Evolutionary conservation across 2,888 invertebrate species (phyloP), one percentile per base, ranked within the genome.

Genomic region (Thereva unica): DNA sequence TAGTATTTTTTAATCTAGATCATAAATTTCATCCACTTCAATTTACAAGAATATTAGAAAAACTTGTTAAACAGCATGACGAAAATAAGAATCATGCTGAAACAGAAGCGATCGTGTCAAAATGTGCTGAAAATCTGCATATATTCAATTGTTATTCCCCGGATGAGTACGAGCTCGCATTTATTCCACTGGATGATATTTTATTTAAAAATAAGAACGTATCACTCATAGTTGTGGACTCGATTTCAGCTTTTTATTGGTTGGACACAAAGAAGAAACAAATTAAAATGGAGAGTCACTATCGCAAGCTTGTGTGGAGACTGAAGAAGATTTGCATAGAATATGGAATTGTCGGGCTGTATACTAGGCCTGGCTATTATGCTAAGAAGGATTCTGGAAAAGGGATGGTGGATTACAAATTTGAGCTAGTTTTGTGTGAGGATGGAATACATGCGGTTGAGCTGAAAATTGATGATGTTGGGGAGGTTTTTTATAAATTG

Each of bases 181-280:
- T 72, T 64, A 73, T 68, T 38, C 64, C 44, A 57, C 42, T 84
- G 7, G 79, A 82, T 54, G 75, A 78, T 42, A 73, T 82, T 7
- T 71, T 85, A 5, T 71, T 80, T 44, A 74, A 76, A 2, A 77
- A 84, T 69, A 70, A 75, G 2, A 78, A 77, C 67, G 77, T 84
- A 5, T 78, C 81, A 12, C 71, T 85, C 1, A 67, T 85, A 38
- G 78, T 82, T 5, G 72, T 85, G 6, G 85, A 85, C 68, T 82
- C 82, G 69, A 76, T 85, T 41, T 78, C 80, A n/a, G 79, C 83
- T 0, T 83, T 81, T 74, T 85, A 84, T 73, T 85, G 85, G 75
- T 57, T 73, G 7, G 75, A 76, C 53, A 71, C 70, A 1, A 67
- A 72, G 5, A 65, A 70, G 5, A 72, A 69, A 23, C 61, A 70